Evolutionary conservation across 2,888 invertebrate genomes (phyloP), one percentile per base, ranked within the genome.

Genomic region (Brachylomia viminalis): DNA sequence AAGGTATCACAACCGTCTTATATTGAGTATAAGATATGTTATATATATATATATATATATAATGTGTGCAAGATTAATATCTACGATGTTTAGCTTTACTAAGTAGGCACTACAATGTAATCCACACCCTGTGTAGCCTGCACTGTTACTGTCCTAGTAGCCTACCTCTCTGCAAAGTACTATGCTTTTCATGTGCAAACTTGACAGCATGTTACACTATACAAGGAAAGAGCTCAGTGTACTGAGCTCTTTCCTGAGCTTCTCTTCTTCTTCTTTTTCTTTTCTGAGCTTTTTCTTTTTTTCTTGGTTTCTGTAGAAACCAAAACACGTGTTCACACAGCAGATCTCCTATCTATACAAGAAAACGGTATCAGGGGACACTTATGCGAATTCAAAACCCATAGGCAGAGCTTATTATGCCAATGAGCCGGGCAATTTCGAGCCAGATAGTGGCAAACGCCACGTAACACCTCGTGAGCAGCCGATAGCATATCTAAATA

Each of bases 401-500:
- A 80, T 83, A 75, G 72, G 42, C 61, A 65, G 75, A 66, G 75
- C 79, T 85, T 77, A 80, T 85, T 65, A 70, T 54, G 56, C 62
- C 83, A 86, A 87, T 83, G 83, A 83, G 71, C 75, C 10, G 42
- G 52, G 83, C 74, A 85, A 86, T 82, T 80, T 82, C 49, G 54
- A 61, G 73, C 45, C 69, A 76, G 79, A 81, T 86, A 86, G 78
- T 77, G 70, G 68, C 61, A 71, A 83, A 80, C 59, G 62, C 69
- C 73, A 67, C 82, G 78, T 82, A 77, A 86, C 86, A 82, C 85
- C 80, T 82, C 84, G 54, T 79, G 73, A 79, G 72, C 49, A 42
- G 52, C 67, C 65, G 87, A 83, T 85, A 84, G 70, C 79, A 73
- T 81, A 87, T 88, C 87, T 85, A 80, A 84, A 86, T 83, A 84